phyloP scores from a whole-genome alignment of 2,797 vertebrate genomes.

The Lacerta agilis region DNA sequence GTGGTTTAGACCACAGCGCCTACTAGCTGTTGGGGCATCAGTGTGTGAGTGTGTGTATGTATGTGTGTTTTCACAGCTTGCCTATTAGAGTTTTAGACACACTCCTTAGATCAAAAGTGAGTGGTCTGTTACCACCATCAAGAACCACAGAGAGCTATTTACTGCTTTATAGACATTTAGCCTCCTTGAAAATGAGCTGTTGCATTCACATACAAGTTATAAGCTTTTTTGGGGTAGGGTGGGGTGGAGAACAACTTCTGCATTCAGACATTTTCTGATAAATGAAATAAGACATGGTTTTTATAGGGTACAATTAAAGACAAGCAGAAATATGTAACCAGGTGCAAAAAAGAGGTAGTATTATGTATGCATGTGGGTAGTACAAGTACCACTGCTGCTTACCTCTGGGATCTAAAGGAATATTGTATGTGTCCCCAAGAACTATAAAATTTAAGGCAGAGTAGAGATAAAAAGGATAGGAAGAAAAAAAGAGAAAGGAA shows the following conservation, averaged over 20 bases:
- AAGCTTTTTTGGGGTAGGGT: neutral
- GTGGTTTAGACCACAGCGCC: no score
- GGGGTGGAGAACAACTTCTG: no score
- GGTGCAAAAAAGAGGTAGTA: conserved; percentile 1
- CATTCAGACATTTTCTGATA: neutral
- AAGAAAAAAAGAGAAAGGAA: conserved; percentile 73
- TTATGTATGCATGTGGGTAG: conserved; percentile 43
- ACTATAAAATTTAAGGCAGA: conserved; percentile 90
- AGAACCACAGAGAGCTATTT: conserved; percentile 21
- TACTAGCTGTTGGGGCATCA: neutral
- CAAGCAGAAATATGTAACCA: conserved; percentile 48
- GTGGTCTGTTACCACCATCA: neutral
- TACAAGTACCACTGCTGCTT: conserved; percentile 78
- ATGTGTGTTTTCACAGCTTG: no score
- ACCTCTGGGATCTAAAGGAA: conserved; percentile 99
- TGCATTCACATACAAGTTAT: neutral
- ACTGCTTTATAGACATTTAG: conserved; percentile 41
- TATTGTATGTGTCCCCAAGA: conserved; percentile 99
- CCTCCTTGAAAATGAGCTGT: conserved; percentile 33
- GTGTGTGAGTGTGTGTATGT: no score
- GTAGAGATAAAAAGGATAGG: conserved; percentile 78
- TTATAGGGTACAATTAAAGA: conserved; percentile 30
- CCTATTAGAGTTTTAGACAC: no score
- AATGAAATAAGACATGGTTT: neutral
- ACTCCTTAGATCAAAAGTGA: neutral